Conservation (phyloP, 1,140 invertebrate species). For the Neotoxoptera formosana region DNA sequence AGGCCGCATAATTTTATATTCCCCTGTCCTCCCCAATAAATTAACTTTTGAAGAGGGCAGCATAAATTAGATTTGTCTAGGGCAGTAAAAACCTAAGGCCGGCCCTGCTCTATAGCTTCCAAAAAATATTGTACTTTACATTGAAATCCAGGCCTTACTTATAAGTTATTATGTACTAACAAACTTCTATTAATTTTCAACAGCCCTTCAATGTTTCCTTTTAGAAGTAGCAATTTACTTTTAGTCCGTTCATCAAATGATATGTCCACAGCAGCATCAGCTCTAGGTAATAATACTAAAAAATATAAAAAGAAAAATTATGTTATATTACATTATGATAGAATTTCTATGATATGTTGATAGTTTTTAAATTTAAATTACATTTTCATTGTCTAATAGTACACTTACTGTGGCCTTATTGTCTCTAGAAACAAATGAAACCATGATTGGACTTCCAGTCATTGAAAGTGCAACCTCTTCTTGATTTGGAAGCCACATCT, state of each 20-base stretch:
- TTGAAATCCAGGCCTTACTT: too few relatives aligned
- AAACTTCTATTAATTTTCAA: constrained; percentile 28
- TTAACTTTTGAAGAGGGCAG: too few relatives aligned
- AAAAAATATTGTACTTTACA: too few relatives aligned
- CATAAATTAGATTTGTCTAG: too few relatives aligned
- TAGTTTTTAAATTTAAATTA: constrained; percentile 1
- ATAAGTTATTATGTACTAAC: not conserved
- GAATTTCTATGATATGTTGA: not conserved
- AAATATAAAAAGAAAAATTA: constrained; percentile 3
- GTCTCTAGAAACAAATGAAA: constrained; percentile 63
- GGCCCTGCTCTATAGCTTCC: too few relatives aligned
- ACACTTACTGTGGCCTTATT: constrained; percentile 58
- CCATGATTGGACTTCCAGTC: constrained; percentile 71
- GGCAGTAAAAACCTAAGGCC: too few relatives aligned
- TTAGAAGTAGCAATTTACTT: constrained; percentile 27
- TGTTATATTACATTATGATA: too few relatives aligned
- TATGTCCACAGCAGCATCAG: constrained; percentile 38
- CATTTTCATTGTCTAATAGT: constrained; percentile 58
- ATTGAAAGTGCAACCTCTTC: constrained; percentile 75
- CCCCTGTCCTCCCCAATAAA: too few relatives aligned
- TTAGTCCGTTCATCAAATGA: constrained; percentile 52
- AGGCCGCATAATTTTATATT: too few relatives aligned
- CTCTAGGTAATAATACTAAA: constrained; percentile 29
- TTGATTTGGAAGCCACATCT: constrained; percentile 68
- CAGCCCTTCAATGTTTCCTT: constrained; percentile 43